These are phyloP conservation scores for Nomada ferruginata DNA, from an alignment of 2,888 invertebrate species.

Conservation along the genomic window DNA sequence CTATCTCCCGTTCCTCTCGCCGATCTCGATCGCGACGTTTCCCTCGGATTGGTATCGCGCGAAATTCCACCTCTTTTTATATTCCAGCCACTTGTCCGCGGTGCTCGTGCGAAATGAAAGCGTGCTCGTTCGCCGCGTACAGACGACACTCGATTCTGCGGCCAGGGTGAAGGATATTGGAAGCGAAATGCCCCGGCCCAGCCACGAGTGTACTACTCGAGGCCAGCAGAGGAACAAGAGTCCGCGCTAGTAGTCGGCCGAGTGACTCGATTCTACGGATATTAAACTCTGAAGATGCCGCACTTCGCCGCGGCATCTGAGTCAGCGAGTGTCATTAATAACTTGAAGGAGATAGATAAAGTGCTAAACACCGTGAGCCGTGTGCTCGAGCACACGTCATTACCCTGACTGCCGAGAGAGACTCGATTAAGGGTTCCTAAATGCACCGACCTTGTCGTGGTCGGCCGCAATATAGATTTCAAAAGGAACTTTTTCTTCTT, in stretches of 20 bases:
- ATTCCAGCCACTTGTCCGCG: constrained; percentile 41
- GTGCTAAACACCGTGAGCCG: constrained; percentile 75
- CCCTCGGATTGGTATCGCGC: background rate
- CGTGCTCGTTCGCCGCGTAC: constrained; percentile 44
- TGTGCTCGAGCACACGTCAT: constrained; percentile 74
- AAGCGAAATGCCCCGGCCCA: constrained; percentile 41
- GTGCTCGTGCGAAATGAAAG: constrained; percentile 57
- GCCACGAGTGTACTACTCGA: constrained; percentile 53
- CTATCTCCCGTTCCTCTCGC: background rate
- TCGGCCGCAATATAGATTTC: constrained; percentile 28
- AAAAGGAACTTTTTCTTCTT: background rate
- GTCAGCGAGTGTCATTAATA: constrained; percentile 82
- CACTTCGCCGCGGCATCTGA: constrained; percentile 72
- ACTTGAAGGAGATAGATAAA: constrained; percentile 79
- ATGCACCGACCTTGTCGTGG: constrained; percentile 60
- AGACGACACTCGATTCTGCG: constrained; percentile 54
- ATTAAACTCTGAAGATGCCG: constrained; percentile 81
- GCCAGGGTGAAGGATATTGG: constrained; percentile 61
- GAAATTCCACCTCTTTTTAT: constrained; percentile 26
- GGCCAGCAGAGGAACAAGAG: constrained; percentile 48
- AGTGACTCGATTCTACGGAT: constrained; percentile 79
- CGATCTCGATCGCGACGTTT: constrained; percentile 10
- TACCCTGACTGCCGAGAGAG: constrained; percentile 64
- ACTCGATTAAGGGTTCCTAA: constrained; percentile 58
- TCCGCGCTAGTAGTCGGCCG: constrained; percentile 65